Base-by-base conservation (phyloP, 2,888 invertebrate genomes). In the Agonopterix alstromeriana region DNA sequence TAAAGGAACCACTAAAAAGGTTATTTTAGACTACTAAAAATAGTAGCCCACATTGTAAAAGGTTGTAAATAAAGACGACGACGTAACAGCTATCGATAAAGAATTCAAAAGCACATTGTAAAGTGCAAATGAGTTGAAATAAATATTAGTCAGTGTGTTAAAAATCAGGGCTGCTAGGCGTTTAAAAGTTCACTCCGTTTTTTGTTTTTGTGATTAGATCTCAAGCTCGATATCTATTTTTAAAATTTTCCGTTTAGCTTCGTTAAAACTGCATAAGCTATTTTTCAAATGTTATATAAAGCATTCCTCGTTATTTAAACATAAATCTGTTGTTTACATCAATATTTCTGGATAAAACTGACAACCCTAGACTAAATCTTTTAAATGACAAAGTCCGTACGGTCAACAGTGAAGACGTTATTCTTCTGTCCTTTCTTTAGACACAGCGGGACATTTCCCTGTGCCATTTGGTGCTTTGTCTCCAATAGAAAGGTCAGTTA, bases 351-450 rank as follows among this genome's bases (percentile, higher is more conserved):
- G 38, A 38, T n/a, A 38, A n/a, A 38, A n/a, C n/a, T 43, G 67
- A 36, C 77, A 77, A 51, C 82, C 82, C 79, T 81, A 60, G 36
- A 10, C 47, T 50, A 57, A 65, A 59, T 63, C 58, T 64, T 67
- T 64, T 38, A 38, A 62, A 59, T n/a, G 36, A 49, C 50, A 45
- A 38, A 36, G 47, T 48, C 41, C 50, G 43, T 48, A 73, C 76
- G 79, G 82, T 77, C 81, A 82, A 67, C 75, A 67, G 67, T 77
- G 69, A 81, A 82, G 82, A 81, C 77, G 70, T 78, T 75, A 74
- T 64, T 57, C 62, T 55, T 62, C 52, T 48, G 50, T 46, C 53
- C 60, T 64, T 73, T 68, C 67, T 70, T 70, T 61, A 55, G 57
- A 58, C 75, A 48, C 86, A 78, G 81, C 85, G 67, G 79, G 86